Evolutionary conservation across 2,888 invertebrate genomes (phyloP).

Genomic region (Arctia plantaginis): DNA sequence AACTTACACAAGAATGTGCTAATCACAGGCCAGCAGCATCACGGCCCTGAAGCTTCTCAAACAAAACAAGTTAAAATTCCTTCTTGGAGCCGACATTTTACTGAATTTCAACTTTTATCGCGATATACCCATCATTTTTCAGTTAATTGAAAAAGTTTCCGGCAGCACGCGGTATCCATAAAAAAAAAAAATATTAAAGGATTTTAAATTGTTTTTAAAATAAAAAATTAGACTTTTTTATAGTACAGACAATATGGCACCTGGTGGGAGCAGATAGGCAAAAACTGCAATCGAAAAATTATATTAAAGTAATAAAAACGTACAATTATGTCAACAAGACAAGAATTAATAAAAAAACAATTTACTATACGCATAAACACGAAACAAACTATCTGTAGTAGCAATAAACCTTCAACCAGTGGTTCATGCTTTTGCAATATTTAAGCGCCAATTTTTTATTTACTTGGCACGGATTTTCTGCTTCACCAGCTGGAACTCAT

Average conservation of each 20-base stretch:
- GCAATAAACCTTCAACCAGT: background rate
- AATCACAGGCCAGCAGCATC: constrained; percentile 16
- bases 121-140: constrained; percentile 53
- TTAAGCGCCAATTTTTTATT: background rate
- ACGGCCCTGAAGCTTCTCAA: constrained; percentile 20
- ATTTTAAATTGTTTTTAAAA: background rate
- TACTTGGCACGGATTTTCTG: background rate
- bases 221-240: too few species aligned
- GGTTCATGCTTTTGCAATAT: background rate
- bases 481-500: background rate
- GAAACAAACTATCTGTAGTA: background rate
- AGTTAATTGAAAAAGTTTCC: constrained; percentile 61
- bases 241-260: too few species aligned
- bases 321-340: too few species aligned
- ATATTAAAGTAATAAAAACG: too few species aligned
- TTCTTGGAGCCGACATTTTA: constrained; percentile 16
- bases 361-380: background rate
- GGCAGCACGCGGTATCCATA: constrained; percentile 38
- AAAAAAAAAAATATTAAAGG: constrained; percentile 11
- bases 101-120: constrained; percentile 20
- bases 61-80: constrained; percentile 20
- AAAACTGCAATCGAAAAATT: too few species aligned
- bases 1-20: constrained; percentile 30
- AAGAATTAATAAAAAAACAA: too few species aligned
- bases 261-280: too few species aligned